Evolutionary conservation across 2,888 invertebrate species (phyloP).

Genomic region (Nysson spinosus): DNA sequence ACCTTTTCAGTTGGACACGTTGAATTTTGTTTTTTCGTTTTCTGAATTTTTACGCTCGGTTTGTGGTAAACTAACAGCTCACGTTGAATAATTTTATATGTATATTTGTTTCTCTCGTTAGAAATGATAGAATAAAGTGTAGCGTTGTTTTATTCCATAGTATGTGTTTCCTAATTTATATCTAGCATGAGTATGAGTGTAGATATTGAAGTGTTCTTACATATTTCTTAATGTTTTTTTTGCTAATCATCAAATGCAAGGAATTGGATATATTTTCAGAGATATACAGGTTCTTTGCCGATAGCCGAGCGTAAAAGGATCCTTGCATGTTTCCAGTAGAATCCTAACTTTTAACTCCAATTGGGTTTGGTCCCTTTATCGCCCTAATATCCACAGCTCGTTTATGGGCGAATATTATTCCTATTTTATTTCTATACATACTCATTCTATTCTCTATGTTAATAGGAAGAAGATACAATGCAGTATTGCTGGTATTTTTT

Average conservation of each 20-base stretch:
- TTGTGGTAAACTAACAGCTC: conserved; percentile 11
- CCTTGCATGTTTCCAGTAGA: conserved; percentile 69
- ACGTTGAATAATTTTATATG: not conserved
- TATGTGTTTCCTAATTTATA: no score
- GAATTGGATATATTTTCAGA: no score
- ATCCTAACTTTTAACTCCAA: conserved; percentile 68
- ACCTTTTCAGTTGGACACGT: conserved; percentile 75
- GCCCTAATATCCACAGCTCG: conserved; percentile 41
- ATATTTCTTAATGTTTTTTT: no score
- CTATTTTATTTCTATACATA: conserved; percentile 24
- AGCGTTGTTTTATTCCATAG: no score
- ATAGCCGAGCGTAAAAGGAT: conserved; percentile 70
- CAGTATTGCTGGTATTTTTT: no score
- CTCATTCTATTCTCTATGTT: conserved; percentile 18
- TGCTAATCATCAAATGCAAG: no score
- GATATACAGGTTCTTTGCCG: conserved; percentile 12
- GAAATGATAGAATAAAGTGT: no score
- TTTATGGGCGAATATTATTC: conserved; percentile 25
- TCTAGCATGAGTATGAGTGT: not conserved
- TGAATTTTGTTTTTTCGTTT: conserved; percentile 74
- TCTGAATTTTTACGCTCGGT: conserved; percentile 73
- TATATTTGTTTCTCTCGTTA: not conserved
- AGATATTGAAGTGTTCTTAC: no score
- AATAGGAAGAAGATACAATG: no score
- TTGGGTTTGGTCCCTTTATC: conserved; percentile 61